These are phyloP conservation scores for Mythimna albipuncta DNA, from an alignment of 2,888 invertebrate species.

Conservation along the genomic window DNA sequence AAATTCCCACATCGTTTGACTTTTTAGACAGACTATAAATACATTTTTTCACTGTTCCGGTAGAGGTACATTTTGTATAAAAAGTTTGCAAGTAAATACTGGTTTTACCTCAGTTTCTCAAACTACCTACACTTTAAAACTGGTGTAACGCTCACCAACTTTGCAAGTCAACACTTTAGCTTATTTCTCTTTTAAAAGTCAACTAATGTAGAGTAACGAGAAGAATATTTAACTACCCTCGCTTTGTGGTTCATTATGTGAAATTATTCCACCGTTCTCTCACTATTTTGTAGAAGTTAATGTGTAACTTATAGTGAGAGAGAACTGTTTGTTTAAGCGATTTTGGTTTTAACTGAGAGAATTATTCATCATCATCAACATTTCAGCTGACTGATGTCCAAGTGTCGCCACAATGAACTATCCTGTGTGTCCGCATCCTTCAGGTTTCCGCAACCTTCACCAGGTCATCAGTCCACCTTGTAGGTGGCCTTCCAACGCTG, in stretches of 20 bases:
- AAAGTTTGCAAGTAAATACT: neutral
- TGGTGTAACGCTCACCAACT: constrained; percentile 1
- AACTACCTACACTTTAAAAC: neutral
- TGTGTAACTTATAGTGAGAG: neutral
- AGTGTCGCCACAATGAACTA: no score
- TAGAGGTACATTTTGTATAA: neutral
- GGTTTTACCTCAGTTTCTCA: neutral
- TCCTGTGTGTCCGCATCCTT: no score
- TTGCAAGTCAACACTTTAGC: constrained; percentile 15
- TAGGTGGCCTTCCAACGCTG: no score
- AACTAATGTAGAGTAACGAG: neutral
- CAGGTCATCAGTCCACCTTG: no score
- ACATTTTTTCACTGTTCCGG: no score
- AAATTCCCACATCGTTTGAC: no score
- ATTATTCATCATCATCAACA: neutral
- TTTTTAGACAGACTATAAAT: no score
- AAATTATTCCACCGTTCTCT: constrained; percentile 4
- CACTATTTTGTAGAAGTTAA: neutral
- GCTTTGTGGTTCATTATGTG: neutral
- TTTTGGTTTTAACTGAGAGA: neutral
- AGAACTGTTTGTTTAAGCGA: neutral
- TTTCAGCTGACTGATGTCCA: no score
- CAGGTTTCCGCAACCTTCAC: no score
- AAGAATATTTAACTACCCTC: constrained; percentile 13
- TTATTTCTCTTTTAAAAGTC: neutral